Evolutionary conservation across 2,113 vertebrate species (phyloP), one percentile per base, ranked within the genome.

Genomic region (Plestiodon gilberti): DNA sequence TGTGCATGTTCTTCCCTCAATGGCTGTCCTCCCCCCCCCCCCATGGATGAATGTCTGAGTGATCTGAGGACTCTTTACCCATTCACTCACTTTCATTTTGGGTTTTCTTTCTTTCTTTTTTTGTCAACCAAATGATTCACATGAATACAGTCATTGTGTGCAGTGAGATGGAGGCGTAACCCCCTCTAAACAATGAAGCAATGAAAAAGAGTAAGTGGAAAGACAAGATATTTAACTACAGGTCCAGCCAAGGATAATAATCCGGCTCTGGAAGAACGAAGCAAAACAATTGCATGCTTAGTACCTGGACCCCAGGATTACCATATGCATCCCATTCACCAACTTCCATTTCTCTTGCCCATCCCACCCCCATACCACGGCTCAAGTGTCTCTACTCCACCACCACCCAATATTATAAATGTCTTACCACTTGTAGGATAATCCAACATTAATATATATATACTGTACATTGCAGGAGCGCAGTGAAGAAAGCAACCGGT

Each of bases 391-490:
- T 48, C 43, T 48, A 48, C 43, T 8, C 8, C 43, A 23, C 78
- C 88, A 0, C 6, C 20, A 2, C 70, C 22, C 4, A 48, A 48
- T 48, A 8, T 48, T 48, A 48, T 18, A 43, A 91, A 82, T 84
- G 3, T 64, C 84, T 90, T 33, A 76, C 79, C 43, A 1, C 14
- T 0, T 1, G 85, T 0, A 81, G 1, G 3, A 6, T 69, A 2
- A 91, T 85, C 89, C 88, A 4, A 8, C 40, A 55, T 10, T 38
- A 10, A 81, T 78, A 87, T 17, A n/a, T n/a, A n/a, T n/a, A n/a
- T n/a, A n/a, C 1, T 81, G 3, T 80, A 87, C 86, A 69, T 88
- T 79, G 87, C 92, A 78, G 78, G 74, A 89, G 83, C 84, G n/a
- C n/a, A n/a, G n/a, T n/a, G n/a, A n/a, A n/a, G n/a, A n/a, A n/a